A percentile compares a stretch with the other conserved stretches of the same genome.
These are phyloP conservation scores for Notamacropus eugenii DNA, from an alignment of 2,797 vertebrate species.

Conservation along the genomic window DNA sequence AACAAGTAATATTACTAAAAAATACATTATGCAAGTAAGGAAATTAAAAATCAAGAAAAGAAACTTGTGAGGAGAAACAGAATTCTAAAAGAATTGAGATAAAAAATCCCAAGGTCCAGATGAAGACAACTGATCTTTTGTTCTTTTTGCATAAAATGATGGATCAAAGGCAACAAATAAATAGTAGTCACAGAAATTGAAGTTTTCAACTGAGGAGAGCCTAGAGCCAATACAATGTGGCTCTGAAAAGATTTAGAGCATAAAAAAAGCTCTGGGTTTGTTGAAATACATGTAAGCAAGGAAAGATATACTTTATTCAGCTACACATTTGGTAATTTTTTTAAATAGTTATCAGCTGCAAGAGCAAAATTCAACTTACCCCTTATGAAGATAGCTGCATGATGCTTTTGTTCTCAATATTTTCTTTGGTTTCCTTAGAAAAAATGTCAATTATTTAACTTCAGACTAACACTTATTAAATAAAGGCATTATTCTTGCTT, in stretches of 20 bases:
- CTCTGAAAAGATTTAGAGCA: slow-evolving; percentile 13
- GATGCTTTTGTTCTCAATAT: not conserved
- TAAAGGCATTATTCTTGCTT: not conserved
- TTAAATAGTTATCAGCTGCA: not conserved
- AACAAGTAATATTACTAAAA: slow-evolving; percentile 10
- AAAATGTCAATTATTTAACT: not conserved
- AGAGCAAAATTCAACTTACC: not conserved
- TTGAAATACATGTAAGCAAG: not conserved
- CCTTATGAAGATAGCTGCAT: not conserved
- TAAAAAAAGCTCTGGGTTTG: not conserved
- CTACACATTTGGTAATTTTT: not conserved
- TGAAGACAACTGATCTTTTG: not conserved
- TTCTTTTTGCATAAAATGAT: not conserved
- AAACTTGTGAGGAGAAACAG: not conserved
- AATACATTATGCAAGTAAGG: slow-evolving; percentile 21
- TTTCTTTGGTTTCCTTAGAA: not conserved
- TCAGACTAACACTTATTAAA: not conserved
- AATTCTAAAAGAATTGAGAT: not conserved
- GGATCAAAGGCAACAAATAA: not conserved
- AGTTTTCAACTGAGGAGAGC: not conserved
- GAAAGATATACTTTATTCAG: not conserved
- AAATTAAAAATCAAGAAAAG: slow-evolving; percentile 57
- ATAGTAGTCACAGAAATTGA: not conserved
- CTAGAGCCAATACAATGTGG: not conserved
- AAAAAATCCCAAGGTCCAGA: not conserved